These are phyloP conservation scores for Diadema setosum DNA, from an alignment of 35 echinoderm and acorn worm genomes.

Conservation along the genomic window DNA sequence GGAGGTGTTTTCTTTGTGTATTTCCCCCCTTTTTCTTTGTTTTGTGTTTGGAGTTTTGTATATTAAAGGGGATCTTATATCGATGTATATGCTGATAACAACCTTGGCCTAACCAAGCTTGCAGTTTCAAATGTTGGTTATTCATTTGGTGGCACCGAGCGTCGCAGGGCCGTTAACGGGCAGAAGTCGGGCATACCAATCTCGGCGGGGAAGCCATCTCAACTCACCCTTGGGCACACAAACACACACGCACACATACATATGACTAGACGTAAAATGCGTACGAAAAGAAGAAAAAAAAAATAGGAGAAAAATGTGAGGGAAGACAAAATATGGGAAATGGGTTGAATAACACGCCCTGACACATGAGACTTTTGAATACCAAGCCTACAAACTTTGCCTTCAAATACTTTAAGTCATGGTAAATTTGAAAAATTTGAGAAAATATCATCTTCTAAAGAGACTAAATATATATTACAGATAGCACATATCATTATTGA, in stretches of 20 bases:
- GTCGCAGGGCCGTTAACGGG: background rate
- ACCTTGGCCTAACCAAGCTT: background rate
- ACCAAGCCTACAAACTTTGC: background rate
- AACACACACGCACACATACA: background rate
- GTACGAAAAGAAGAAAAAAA: background rate
- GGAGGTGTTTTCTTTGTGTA: too few relatives aligned
- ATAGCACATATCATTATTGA: background rate
- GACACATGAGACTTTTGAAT: background rate
- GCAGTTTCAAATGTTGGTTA: background rate
- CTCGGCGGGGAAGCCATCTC: background rate
- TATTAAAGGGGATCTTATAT: too few relatives aligned
- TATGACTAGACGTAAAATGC: background rate
- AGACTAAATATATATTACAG: background rate
- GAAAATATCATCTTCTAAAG: too few relatives aligned
- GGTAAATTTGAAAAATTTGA: background rate
- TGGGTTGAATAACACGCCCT: background rate
- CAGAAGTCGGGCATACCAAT: background rate
- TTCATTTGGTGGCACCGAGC: background rate
- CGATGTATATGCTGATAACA: too few relatives aligned
- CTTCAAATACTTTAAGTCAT: background rate
- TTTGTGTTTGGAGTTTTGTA: too few relatives aligned
- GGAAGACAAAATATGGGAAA: too few relatives aligned
- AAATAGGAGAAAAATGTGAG: too few relatives aligned
- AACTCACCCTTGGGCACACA: background rate
- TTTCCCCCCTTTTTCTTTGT: too few relatives aligned